Evolutionary conservation across 2,113 vertebrate species (phyloP).

Genomic region (Cyrtonyx montezumae): DNA sequence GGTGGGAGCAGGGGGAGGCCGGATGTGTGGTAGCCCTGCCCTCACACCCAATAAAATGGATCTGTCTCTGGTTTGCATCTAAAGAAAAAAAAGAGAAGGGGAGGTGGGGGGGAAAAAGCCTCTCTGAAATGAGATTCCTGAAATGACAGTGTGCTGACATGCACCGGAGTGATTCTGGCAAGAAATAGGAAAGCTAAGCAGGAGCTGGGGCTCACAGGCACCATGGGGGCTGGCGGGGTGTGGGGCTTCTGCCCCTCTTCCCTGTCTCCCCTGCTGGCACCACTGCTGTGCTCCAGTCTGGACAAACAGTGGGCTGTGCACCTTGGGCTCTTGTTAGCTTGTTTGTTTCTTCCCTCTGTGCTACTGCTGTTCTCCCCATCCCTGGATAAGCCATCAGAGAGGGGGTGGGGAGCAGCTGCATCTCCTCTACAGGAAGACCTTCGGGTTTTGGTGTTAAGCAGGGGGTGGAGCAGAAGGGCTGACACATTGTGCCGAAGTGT

Average conservation of each 20-base stretch:
- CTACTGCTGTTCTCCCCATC: accelerated
- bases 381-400: not conserved
- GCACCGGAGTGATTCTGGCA: conserved; percentile 40
- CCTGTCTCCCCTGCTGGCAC: not conserved
- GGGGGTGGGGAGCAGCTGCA: not conserved
- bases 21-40: conserved; percentile 34
- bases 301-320: not conserved
- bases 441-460: accelerated
- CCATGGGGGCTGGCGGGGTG: not conserved
- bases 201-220: not conserved
- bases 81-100: not conserved
- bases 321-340: too few relatives aligned
- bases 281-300: not conserved
- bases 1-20: not conserved
- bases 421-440: accelerated
- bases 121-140: conserved; percentile 48
- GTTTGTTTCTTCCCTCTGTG: accelerated
- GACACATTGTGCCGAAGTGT: accelerated
- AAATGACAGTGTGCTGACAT: conserved; percentile 55
- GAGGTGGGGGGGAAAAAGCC: not conserved
- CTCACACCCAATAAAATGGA: conserved; percentile 23
- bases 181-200: not conserved
- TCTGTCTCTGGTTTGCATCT: conserved; percentile 54
- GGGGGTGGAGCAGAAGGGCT: not conserved
- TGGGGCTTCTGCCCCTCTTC: not conserved